Evolutionary conservation across 2,888 invertebrate genomes (phyloP).

Genomic region (Leuctra nigra): DNA sequence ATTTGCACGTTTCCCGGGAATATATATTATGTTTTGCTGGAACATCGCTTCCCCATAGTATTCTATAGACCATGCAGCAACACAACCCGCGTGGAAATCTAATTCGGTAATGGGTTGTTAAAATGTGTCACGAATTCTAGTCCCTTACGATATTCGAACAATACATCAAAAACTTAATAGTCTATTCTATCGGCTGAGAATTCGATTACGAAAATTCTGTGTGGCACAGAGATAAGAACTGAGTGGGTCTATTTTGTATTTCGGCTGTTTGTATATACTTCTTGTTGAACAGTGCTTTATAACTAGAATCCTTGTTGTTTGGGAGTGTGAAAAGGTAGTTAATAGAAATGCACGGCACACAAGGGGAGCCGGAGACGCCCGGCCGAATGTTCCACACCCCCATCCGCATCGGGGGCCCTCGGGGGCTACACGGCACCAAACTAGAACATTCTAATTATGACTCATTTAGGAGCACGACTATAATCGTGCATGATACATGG

Average conservation of each 20-base stretch:
- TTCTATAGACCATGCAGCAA: no score
- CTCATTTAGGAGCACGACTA: slow-evolving; percentile 15
- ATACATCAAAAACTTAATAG: no score
- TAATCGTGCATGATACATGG: slow-evolving; percentile 13
- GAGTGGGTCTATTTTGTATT: neutral
- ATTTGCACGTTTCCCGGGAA: neutral
- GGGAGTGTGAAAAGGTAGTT: slow-evolving; percentile 8
- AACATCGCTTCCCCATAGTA: slow-evolving; percentile 1
- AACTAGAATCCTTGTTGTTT: slow-evolving; percentile 3
- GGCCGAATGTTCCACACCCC: neutral
- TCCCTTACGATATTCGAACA: no score
- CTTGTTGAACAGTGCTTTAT: neutral
- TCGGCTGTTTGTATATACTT: neutral
- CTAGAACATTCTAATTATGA: slow-evolving; percentile 18
- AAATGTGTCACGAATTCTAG: slow-evolving; percentile 15
- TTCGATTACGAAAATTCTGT: no score
- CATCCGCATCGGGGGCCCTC: neutral
- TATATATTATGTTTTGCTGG: neutral
- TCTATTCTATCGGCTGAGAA: no score
- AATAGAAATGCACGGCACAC: slow-evolving; percentile 14
- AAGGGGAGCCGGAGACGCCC: slow-evolving; percentile 1
- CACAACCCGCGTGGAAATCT: slow-evolving; percentile 3
- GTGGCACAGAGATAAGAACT: neutral
- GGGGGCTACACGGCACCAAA: neutral
- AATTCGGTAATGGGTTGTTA: slow-evolving; percentile 15